These are phyloP conservation scores for Sinocyclocheilus rhinocerous DNA, from an alignment of 2,113 vertebrate species.

Conservation along the genomic window DNA sequence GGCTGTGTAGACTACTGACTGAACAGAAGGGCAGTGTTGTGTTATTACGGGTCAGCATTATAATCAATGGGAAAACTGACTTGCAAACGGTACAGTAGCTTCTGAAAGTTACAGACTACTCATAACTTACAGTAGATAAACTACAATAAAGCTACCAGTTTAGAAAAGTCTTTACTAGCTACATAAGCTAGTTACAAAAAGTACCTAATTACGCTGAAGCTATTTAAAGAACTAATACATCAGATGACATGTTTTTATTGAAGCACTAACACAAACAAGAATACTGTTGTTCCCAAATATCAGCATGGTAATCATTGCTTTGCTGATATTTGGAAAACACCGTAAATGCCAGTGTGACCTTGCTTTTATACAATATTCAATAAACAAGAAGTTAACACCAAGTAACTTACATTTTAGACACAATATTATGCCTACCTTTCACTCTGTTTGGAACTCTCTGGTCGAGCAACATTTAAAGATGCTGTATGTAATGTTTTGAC, in stretches of 20 bases:
- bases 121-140: not conserved
- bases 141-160: not conserved
- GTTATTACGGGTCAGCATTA: not conserved
- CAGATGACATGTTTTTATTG: not conserved
- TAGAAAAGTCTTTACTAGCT: not conserved
- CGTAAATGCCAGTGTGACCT: not conserved
- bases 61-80: not conserved
- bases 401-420: not conserved
- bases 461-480: not conserved
- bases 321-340: not conserved
- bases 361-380: not conserved
- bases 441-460: not conserved
- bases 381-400: not conserved
- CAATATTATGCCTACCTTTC: not conserved
- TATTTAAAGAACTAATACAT: not conserved
- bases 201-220: not conserved
- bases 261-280: not conserved
- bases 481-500: no score
- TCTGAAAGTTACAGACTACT: no score
- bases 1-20: slow-evolving; percentile 26
- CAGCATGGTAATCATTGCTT: not conserved
- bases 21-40: slow-evolving; percentile 1
- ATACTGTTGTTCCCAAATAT: not conserved
- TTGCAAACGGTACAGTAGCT: not conserved
- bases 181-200: not conserved